Conservation (phyloP, 1,140 invertebrate species). For the Cherax quadricarinatus region DNA sequence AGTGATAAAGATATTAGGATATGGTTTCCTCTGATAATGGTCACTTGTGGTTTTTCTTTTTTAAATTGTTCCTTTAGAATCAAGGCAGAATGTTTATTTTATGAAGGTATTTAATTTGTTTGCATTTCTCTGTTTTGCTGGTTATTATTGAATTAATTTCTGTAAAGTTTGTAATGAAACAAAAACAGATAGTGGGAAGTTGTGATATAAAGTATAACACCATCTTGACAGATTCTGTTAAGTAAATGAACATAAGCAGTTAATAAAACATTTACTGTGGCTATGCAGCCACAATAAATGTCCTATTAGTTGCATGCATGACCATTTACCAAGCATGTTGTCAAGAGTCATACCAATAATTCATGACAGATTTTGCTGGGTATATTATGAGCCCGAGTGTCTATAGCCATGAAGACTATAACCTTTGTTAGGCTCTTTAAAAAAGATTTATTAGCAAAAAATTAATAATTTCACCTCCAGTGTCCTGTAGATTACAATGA, state of each 20-base stretch:
- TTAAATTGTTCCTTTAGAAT: constrained; percentile 32
- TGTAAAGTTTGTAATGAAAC: not conserved
- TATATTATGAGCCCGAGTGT: constrained; percentile 41
- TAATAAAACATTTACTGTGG: too few relatives aligned
- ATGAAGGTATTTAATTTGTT: not conserved
- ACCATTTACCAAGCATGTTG: too few relatives aligned
- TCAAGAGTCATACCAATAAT: not conserved
- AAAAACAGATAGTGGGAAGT: not conserved
- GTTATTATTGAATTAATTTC: too few relatives aligned
- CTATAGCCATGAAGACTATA: constrained; percentile 6
- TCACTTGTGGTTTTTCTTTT: constrained; percentile 21
- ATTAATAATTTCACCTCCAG: constrained; percentile 40
- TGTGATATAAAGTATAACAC: not conserved
- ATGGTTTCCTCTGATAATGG: constrained; percentile 32
- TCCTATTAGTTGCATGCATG: too few relatives aligned
- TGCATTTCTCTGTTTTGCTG: too few relatives aligned
- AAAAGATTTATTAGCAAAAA: constrained; percentile 16
- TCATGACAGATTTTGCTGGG: constrained; percentile 29
- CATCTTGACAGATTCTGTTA: too few relatives aligned
- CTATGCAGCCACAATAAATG: too few relatives aligned
- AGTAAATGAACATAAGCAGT: too few relatives aligned
- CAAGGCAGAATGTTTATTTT: not conserved
- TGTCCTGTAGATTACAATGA: constrained; percentile 43
- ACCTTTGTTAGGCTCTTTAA: constrained; percentile 22
- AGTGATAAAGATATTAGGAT: not conserved